phyloP scores from a whole-genome alignment of 2,888 invertebrate species.

The Digitonthophagus gazella region DNA sequence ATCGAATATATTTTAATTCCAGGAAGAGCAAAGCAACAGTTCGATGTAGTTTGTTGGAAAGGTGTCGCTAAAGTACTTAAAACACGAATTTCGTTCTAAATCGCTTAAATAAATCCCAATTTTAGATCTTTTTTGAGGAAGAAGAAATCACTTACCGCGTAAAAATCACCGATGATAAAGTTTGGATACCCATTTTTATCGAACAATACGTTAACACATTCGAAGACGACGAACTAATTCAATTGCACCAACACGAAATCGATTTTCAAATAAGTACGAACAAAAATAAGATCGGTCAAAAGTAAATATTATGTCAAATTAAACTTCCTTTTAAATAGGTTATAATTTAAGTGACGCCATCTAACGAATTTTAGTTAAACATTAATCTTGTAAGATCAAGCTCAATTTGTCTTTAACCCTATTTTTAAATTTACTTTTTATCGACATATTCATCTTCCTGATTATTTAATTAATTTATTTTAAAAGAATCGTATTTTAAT shows the following conservation, averaged over 20 bases:
- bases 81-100: neutral
- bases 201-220: constrained; percentile 27
- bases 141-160: constrained; percentile 27
- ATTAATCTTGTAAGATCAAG: no score
- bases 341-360: no score
- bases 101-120: neutral
- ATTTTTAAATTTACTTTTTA: no score
- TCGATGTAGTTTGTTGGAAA: constrained; percentile 36
- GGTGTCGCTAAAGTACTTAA: constrained; percentile 33
- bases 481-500: no score
- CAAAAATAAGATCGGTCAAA: constrained; percentile 30
- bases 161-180: constrained; percentile 23
- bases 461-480: no score
- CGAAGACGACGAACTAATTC: constrained; percentile 20
- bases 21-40: constrained; percentile 27
- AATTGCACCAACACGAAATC: constrained; percentile 30
- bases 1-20: constrained; percentile 35
- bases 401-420: no score
- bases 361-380: no score
- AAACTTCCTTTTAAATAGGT: no score
- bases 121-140: constrained; percentile 30
- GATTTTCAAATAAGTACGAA: constrained; percentile 28
- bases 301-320: no score
- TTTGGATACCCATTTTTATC: constrained; percentile 30
- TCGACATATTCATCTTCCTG: no score